These are phyloP conservation scores for Agrotis ipsilon DNA, from an alignment of 2,888 invertebrate species.

Conservation along the genomic window DNA sequence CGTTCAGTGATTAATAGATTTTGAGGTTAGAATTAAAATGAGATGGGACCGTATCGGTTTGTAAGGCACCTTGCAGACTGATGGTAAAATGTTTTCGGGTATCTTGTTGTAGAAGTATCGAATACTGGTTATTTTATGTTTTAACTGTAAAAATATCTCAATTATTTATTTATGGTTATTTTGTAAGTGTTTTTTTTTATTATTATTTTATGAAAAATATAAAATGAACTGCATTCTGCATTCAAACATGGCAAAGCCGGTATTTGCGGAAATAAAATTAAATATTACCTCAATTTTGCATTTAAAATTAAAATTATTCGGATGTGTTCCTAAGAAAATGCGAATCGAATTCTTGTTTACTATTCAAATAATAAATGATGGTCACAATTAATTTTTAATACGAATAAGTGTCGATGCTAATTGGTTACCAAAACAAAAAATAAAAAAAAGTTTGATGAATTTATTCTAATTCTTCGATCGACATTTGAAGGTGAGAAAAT, in stretches of 20 bases:
- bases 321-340: constrained; percentile 7
- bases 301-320: not conserved
- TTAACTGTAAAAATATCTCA: not conserved
- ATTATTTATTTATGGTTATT: too few relatives aligned
- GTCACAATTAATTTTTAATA: constrained; percentile 32
- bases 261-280: too few relatives aligned
- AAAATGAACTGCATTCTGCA: too few relatives aligned
- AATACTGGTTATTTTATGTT: not conserved
- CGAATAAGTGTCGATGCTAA: constrained; percentile 38
- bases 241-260: too few relatives aligned
- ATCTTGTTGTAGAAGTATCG: not conserved
- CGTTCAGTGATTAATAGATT: constrained; percentile 66
- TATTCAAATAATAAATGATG: constrained; percentile 33
- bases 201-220: too few relatives aligned
- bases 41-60: constrained; percentile 60
- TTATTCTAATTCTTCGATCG: constrained; percentile 30
- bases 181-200: too few relatives aligned
- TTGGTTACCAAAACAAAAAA: constrained; percentile 28
- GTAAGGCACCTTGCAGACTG: constrained; percentile 48
- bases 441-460: constrained; percentile 31
- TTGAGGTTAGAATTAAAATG: constrained; percentile 67
- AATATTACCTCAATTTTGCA: not conserved
- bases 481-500: constrained; percentile 54
- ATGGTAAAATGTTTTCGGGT: not conserved
- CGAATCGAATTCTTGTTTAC: constrained; percentile 14